Conservation (phyloP, 2,797 vertebrate species). For the Anas georgica region DNA sequence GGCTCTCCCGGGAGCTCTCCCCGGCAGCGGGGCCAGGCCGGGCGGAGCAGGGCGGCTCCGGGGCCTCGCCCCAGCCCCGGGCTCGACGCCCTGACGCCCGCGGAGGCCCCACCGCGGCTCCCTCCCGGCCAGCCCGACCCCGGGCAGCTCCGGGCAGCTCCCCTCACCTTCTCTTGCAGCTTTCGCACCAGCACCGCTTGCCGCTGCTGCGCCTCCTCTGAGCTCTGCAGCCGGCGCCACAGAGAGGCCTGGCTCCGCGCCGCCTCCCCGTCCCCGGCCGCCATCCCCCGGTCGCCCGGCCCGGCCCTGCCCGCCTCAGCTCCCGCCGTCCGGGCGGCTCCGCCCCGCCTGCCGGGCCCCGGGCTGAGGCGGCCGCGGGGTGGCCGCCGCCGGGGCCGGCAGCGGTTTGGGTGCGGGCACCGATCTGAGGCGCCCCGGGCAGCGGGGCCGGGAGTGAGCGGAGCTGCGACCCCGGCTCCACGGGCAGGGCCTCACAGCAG, state of each 20-base stretch:
- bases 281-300: background rate
- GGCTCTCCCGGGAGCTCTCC: background rate
- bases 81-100: background rate
- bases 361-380: too few species aligned
- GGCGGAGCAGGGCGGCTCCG: background rate
- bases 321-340: background rate
- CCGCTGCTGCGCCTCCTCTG: conserved; percentile 85
- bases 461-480: too few species aligned
- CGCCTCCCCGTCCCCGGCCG: background rate
- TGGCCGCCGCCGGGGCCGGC: too few species aligned
- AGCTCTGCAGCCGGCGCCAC: conserved; percentile 79
- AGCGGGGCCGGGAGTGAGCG: too few species aligned
- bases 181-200: conserved; percentile 87
- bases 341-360: background rate
- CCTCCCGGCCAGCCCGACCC: background rate
- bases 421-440: background rate
- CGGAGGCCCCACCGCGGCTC: background rate
- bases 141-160: background rate
- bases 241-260: conserved; percentile 34
- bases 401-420: too few species aligned
- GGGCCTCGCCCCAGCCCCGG: background rate
- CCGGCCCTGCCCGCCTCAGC: background rate
- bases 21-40: background rate
- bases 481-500: too few species aligned
- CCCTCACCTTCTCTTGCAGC: conserved; percentile 87